Percentiles rank a stretch among this genome's conserved stretches.
These are phyloP conservation scores for Discoglossus pictus DNA, from an alignment of 2,797 vertebrate genomes.

Conservation along the genomic window DNA sequence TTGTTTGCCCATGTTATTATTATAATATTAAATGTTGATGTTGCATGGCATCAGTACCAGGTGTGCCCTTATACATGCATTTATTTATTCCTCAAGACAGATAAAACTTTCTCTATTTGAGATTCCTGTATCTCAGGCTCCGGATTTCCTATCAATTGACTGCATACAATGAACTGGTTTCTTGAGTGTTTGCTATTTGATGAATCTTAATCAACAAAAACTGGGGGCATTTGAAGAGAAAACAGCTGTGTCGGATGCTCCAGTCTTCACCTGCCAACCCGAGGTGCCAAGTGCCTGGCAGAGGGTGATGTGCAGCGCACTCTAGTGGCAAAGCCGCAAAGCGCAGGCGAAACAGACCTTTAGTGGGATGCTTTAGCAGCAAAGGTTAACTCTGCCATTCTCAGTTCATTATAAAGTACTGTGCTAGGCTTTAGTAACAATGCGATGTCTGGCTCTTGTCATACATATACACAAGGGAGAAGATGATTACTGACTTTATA, in stretches of 20 bases:
- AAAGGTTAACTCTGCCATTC: conserved; percentile 24
- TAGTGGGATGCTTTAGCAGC: conserved; percentile 8
- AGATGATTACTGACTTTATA: not conserved
- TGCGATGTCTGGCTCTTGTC: not conserved
- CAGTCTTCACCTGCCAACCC: conserved; percentile 58
- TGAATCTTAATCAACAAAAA: conserved; percentile 39
- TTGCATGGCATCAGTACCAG: too few relatives aligned
- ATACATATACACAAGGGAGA: conserved; percentile 2
- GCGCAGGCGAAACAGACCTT: not conserved
- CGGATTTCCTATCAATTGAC: conserved; percentile 37
- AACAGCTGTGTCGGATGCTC: conserved; percentile 42
- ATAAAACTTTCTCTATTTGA: too few relatives aligned
- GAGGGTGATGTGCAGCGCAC: conserved; percentile 52
- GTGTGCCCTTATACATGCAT: not conserved
- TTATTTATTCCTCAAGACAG: not conserved
- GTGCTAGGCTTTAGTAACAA: not conserved
- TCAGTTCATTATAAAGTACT: conserved; percentile 5
- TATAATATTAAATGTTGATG: not conserved
- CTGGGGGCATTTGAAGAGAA: conserved; percentile 16
- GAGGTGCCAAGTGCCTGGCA: conserved; percentile 54
- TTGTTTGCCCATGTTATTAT: conserved; percentile 57
- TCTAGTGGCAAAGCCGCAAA: conserved; percentile 49
- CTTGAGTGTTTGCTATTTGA: conserved; percentile 23
- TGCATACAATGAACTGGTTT: conserved; percentile 3
- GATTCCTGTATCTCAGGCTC: conserved; percentile 2